A percentile compares a stretch with the other conserved stretches of the same genome.
These are phyloP conservation scores for Podabrus alpinus DNA, from an alignment of 2,888 invertebrate species.

Conservation along the genomic window DNA sequence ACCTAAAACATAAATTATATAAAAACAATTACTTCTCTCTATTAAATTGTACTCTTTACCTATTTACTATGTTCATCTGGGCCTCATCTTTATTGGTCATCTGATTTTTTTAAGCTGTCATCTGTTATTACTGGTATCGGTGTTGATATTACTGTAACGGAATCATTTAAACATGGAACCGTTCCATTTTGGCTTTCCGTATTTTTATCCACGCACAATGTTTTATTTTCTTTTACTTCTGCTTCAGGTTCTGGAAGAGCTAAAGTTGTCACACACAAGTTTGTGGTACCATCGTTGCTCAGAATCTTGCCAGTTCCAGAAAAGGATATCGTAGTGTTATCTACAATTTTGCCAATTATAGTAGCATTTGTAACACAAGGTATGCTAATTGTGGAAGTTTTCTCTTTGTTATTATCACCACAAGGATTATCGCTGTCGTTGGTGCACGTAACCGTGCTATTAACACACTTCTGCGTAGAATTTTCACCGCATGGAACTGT, in stretches of 20 bases:
- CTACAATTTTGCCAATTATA: conserved; percentile 41
- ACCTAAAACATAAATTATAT: background rate
- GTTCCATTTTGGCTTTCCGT: background rate
- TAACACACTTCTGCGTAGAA: conserved; percentile 41
- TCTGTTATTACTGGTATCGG: background rate
- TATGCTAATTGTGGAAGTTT: conserved; percentile 39
- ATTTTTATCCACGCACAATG: background rate
- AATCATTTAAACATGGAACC: background rate
- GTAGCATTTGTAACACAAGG: conserved; percentile 51
- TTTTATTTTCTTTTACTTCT: conserved; percentile 25
- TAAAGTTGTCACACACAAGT: conserved; percentile 49
- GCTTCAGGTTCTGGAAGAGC: conserved; percentile 47
- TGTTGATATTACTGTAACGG: background rate
- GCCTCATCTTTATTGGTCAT: background rate
- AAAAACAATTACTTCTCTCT: background rate
- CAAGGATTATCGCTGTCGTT: conserved; percentile 42
- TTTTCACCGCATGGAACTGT: conserved; percentile 44
- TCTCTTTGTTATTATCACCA: conserved; percentile 34
- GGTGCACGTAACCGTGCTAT: conserved; percentile 42
- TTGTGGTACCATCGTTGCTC: conserved; percentile 9
- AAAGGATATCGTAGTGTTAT: conserved; percentile 4
- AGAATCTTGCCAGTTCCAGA: background rate
- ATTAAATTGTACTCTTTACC: background rate
- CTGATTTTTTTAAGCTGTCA: background rate
- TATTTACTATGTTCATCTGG: background rate